Percentiles rank a stretch among this genome's conserved stretches.
Evolutionary conservation across 1,140 invertebrate species (phyloP).

Genomic region (Ceratina japonica): DNA sequence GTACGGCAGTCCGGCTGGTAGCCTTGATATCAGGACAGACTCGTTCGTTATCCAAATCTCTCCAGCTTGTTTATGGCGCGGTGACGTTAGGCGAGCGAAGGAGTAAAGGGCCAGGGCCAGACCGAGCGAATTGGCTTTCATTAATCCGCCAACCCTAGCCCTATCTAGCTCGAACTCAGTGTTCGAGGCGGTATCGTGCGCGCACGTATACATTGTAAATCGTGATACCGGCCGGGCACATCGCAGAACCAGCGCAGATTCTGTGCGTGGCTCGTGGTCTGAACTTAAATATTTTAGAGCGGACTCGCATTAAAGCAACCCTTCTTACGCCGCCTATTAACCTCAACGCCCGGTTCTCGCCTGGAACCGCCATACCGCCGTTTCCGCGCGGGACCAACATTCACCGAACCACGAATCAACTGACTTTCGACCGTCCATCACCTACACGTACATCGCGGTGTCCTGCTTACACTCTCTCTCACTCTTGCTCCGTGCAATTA

Average conservation of each 20-base stretch:
- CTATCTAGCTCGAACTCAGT: conserved; percentile 66
- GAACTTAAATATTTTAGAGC: conserved; percentile 77
- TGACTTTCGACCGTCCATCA: conserved; percentile 53
- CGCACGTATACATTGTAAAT: conserved; percentile 76
- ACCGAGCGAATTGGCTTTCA: conserved; percentile 76
- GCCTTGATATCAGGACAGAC: conserved; percentile 58
- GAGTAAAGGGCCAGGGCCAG: conserved; percentile 34
- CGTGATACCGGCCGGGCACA: conserved; percentile 75
- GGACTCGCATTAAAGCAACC: conserved; percentile 76
- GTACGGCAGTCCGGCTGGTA: neutral
- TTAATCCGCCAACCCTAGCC: conserved; percentile 78
- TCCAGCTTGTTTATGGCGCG: conserved; percentile 71
- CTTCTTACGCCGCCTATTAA: conserved; percentile 79
- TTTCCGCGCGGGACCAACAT: conserved; percentile 20
- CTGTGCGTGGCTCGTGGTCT: conserved; percentile 66
- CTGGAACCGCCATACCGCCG: conserved; percentile 5
- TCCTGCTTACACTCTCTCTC: neutral
- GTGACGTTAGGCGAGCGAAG: conserved; percentile 70
- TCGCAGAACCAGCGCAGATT: conserved; percentile 70
- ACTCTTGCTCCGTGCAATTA: conserved; percentile 11
- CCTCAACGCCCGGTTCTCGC: conserved; percentile 65
- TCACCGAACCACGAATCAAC: conserved; percentile 49
- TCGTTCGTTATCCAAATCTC: conserved; percentile 69
- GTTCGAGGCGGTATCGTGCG: conserved; percentile 21
- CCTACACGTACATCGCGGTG: neutral